Evolutionary conservation across 2,888 invertebrate genomes (phyloP).

Genomic region (Yponomeuta plumbellus): DNA sequence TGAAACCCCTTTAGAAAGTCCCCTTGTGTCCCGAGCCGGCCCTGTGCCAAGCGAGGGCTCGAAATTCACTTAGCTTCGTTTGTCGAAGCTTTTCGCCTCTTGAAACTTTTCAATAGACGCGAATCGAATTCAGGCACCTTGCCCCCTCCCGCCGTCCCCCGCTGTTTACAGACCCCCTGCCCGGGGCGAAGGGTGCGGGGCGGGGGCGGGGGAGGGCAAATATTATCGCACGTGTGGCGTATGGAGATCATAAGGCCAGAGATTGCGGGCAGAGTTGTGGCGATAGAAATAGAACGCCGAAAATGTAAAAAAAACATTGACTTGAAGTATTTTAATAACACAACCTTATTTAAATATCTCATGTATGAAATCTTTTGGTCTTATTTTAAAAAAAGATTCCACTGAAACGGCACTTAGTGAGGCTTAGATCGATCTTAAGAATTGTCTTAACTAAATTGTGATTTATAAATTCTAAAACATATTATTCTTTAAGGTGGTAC

Average conservation of each 20-base stretch:
- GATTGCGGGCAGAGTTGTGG: slow-evolving; percentile 1
- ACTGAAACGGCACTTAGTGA: no score
- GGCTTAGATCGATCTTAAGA: no score
- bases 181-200: slow-evolving; percentile 21
- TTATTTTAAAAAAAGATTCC: no score
- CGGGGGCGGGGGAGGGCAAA: background rate
- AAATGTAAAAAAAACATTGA: no score
- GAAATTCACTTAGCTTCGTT: slow-evolving; percentile 78
- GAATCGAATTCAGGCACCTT: slow-evolving; percentile 65
- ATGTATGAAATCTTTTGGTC: no score
- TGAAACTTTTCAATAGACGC: slow-evolving; percentile 76
- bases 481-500: no score
- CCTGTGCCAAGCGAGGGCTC: slow-evolving; percentile 59
- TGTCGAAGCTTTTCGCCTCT: slow-evolving; percentile 77
- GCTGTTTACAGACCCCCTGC: slow-evolving; percentile 24
- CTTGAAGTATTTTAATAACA: no score
- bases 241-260: slow-evolving; percentile 12
- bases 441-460: no score
- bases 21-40: slow-evolving; percentile 26
- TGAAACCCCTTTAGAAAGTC: background rate
- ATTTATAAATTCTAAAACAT: no score
- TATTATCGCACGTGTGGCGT: slow-evolving; percentile 10
- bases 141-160: slow-evolving; percentile 28
- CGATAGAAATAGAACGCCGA: background rate
- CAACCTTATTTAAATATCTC: no score